phyloP scores from a whole-genome alignment of 2,113 vertebrate genomes.

The Erinaceus europaeus region DNA sequence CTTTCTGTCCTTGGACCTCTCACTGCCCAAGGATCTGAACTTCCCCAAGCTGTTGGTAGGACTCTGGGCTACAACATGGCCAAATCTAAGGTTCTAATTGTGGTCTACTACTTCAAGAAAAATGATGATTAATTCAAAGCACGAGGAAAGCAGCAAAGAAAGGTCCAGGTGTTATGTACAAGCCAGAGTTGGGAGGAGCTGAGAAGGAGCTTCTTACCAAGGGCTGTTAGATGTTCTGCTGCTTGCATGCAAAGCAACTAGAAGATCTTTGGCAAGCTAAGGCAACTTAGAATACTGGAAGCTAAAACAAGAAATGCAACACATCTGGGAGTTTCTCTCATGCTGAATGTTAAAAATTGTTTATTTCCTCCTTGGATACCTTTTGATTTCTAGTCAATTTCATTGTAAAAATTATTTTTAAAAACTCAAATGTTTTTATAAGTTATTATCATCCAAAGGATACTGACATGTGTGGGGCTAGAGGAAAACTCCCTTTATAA shows the following conservation, averaged over 20 bases:
- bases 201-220: background rate
- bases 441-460: slow-evolving; percentile 16
- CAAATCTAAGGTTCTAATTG: background rate
- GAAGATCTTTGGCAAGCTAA: slow-evolving; percentile 43
- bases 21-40: background rate
- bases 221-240: background rate
- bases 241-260: slow-evolving; percentile 45
- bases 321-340: slow-evolving; percentile 42
- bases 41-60: background rate
- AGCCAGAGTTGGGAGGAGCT: background rate
- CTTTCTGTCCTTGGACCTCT: background rate
- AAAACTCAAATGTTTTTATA: background rate
- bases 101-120: background rate
- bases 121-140: background rate
- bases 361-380: background rate
- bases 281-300: slow-evolving; percentile 50
- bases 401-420: background rate
- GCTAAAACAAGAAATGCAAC: slow-evolving; percentile 62
- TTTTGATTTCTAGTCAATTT: slow-evolving; percentile 11
- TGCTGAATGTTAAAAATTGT: background rate
- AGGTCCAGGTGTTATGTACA: background rate
- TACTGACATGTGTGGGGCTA: background rate
- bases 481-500: background rate
- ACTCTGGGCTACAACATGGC: background rate
- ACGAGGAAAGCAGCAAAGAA: background rate